phyloP scores from a whole-genome alignment of 2,888 invertebrate genomes.

The Caenorhabditis uteleia region DNA sequence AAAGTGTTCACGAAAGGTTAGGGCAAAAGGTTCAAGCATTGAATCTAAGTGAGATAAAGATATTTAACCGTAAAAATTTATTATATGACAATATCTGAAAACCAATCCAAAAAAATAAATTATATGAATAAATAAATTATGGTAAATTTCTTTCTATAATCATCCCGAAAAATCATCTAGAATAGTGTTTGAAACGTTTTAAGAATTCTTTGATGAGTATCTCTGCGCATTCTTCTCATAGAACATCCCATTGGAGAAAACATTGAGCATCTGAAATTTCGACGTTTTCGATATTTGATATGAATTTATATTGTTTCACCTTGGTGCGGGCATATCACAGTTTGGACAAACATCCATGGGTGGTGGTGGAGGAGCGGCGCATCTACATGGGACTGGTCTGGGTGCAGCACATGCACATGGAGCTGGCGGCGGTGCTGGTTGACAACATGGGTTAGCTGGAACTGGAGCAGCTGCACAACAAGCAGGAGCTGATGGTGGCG shows the following conservation, averaged over 20 bases:
- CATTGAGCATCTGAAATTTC: slow-evolving; percentile 35
- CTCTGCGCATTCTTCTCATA: slow-evolving; percentile 44
- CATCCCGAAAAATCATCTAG: slow-evolving; percentile 4
- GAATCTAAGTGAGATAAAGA: no score
- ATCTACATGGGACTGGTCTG: slow-evolving; percentile 49
- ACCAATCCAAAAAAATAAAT: no score
- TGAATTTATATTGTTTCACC: slow-evolving; percentile 5
- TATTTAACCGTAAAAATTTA: no score
- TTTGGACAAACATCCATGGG: slow-evolving; percentile 41
- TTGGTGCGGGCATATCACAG: slow-evolving; percentile 40
- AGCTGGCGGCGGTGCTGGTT: slow-evolving; percentile 27
- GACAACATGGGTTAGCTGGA: slow-evolving; percentile 44
- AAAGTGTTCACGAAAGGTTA: no score
- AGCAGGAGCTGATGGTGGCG: slow-evolving; percentile 20
- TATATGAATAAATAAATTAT: no score
- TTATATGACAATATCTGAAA: no score
- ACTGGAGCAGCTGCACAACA: slow-evolving; percentile 39
- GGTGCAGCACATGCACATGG: slow-evolving; percentile 45
- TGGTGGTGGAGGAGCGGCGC: slow-evolving; percentile 33
- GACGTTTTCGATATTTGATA: not conserved
- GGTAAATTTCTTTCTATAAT: no score
- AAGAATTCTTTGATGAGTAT: slow-evolving; percentile 39
- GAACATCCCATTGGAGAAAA: slow-evolving; percentile 29
- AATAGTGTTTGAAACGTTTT: slow-evolving; percentile 7
- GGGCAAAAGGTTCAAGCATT: no score